Evolutionary conservation across 2,888 invertebrate genomes (phyloP).

Genomic region (Mesochorus sp.): DNA sequence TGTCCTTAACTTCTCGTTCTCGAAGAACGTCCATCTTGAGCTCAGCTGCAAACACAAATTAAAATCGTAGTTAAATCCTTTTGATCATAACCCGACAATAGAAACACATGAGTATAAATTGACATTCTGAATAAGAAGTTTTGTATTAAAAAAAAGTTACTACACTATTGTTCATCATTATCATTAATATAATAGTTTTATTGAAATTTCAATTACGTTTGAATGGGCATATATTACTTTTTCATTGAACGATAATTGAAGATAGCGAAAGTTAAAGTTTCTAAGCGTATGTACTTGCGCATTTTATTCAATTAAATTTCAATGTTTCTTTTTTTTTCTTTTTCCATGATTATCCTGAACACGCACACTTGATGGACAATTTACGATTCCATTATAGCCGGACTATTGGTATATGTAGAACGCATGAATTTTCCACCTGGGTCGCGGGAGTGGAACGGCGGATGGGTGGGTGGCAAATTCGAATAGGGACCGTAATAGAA

Average conservation of each 20-base stretch:
- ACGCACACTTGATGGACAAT: not conserved
- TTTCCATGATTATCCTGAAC: not conserved
- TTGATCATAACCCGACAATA: not conserved
- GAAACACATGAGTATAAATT: not conserved
- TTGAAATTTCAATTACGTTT: no score
- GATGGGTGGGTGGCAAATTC: conserved; percentile 44
- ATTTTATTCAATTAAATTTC: no score
- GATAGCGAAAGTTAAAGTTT: no score
- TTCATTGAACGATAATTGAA: no score
- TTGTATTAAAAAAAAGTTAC: no score
- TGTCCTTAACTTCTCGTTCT: conserved; percentile 96
- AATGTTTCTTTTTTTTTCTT: not conserved
- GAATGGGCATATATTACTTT: no score
- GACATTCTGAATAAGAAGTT: no score
- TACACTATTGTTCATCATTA: no score
- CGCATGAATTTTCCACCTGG: conserved; percentile 54
- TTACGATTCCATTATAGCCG: conserved; percentile 10
- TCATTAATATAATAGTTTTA: no score
- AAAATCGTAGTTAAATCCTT: conserved; percentile 37
- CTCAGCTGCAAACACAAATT: conserved; percentile 88
- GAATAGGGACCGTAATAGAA: conserved; percentile 61
- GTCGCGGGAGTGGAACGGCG: conserved; percentile 23
- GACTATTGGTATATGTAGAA: conserved; percentile 33
- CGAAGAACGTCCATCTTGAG: conserved; percentile 97
- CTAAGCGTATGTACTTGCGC: no score